Percentiles rank a stretch among this genome's conserved stretches.
These are phyloP conservation scores for Ptilonorhynchus violaceus DNA, from an alignment of 2,113 vertebrate genomes.

Conservation along the genomic window DNA sequence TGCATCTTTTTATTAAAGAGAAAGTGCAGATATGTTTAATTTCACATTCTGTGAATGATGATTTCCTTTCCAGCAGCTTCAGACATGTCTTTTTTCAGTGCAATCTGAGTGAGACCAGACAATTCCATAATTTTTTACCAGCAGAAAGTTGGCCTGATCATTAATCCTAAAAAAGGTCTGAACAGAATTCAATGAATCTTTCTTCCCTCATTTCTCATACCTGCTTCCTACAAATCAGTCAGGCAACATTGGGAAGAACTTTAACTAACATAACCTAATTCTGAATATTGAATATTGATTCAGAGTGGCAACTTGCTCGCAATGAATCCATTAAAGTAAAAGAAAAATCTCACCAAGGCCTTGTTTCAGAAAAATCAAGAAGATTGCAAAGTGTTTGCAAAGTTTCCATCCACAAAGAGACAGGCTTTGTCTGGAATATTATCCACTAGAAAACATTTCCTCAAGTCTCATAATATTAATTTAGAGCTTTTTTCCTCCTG, in stretches of 20 bases:
- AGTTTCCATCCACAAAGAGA: background rate
- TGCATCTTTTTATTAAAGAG: background rate
- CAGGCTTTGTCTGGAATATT: background rate
- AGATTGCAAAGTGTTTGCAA: background rate
- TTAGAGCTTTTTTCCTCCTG: background rate
- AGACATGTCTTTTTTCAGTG: background rate
- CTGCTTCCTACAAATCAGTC: background rate
- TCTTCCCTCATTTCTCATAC: background rate
- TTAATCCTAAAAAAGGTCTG: background rate
- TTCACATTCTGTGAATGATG: background rate
- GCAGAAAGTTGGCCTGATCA: background rate
- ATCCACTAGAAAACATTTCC: background rate
- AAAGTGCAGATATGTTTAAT: background rate
- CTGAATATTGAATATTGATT: background rate
- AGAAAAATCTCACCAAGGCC: background rate
- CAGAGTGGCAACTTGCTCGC: background rate
- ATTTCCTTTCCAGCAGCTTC: background rate
- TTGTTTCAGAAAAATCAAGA: background rate
- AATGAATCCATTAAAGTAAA: background rate
- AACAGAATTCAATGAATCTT: background rate
- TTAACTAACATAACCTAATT: background rate
- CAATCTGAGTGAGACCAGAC: background rate
- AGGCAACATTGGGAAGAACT: background rate
- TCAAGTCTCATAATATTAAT: background rate
- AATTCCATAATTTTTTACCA: background rate